A percentile compares a stretch with the other conserved stretches of the same genome.
phyloP scores from a whole-genome alignment of 2,888 invertebrate genomes.

The Ophion ellenae region DNA sequence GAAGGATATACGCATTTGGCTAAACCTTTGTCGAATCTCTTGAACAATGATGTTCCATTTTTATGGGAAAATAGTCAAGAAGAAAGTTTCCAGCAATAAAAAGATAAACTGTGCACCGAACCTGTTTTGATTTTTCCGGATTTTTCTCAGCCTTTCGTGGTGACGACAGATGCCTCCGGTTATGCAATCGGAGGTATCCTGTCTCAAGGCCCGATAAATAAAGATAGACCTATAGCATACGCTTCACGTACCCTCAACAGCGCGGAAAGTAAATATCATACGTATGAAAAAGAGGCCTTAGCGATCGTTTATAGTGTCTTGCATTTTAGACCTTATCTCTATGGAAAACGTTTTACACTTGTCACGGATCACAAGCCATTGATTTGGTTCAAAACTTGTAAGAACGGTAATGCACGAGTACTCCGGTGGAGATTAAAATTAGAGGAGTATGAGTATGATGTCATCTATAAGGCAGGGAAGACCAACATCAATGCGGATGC shows the following conservation, averaged over 20 bases:
- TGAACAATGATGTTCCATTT: constrained; percentile 53
- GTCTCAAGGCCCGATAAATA: no score
- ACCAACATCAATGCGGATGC: constrained; percentile 43
- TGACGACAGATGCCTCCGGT: no score
- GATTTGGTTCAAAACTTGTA: constrained; percentile 39
- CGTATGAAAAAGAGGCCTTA: no score
- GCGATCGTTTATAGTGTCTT: no score
- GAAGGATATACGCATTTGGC: constrained; percentile 47
- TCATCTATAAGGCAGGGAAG: constrained; percentile 66
- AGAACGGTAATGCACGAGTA: constrained; percentile 71
- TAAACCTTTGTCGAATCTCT: constrained; percentile 47
- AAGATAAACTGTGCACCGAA: constrained; percentile 47
- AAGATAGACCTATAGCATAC: constrained; percentile 47
- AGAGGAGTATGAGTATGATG: constrained; percentile 73
- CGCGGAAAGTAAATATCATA: no score
- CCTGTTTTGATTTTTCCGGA: constrained; percentile 51
- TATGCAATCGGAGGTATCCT: no score
- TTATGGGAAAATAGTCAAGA: constrained; percentile 47
- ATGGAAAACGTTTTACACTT: no score
- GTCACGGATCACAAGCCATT: constrained; percentile 39
- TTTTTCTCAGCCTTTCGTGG: background rate
- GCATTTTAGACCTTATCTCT: no score
- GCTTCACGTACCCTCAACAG: constrained; percentile 64
- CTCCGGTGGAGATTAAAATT: constrained; percentile 75
- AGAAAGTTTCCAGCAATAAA: constrained; percentile 55